Conservation (phyloP, 2,113 vertebrate genomes). For the Siniperca knerii region DNA sequence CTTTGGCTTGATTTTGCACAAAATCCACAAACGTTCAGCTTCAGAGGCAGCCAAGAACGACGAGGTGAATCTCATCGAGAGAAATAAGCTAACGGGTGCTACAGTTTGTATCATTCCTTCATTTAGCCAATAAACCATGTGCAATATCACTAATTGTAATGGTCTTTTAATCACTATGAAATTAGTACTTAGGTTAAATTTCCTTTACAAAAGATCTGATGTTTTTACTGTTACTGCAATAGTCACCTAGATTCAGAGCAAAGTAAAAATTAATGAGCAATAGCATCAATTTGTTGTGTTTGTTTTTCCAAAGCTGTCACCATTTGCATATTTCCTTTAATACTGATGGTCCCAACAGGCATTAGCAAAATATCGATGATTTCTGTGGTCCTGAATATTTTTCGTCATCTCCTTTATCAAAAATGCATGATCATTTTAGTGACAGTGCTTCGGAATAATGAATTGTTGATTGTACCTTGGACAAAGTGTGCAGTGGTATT, state of each 20-base stretch:
- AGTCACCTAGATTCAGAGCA: conserved; percentile 10
- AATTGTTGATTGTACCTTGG: conserved; percentile 44
- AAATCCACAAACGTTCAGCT: neutral
- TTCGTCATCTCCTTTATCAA: conserved; percentile 21
- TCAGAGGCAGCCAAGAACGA: conserved; percentile 7
- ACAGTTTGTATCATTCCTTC: neutral
- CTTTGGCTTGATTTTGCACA: neutral
- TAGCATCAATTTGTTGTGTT: conserved; percentile 12
- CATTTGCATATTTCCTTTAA: conserved; percentile 28
- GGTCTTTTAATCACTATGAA: neutral
- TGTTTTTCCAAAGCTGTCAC: conserved; percentile 10
- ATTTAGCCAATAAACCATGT: conserved; percentile 13
- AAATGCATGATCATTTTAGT: conserved; percentile 70
- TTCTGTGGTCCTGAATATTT: conserved; percentile 29
- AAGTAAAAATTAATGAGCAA: conserved; percentile 29
- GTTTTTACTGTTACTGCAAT: conserved; percentile 4
- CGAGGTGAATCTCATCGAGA: neutral
- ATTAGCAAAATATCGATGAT: neutral
- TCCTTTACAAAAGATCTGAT: accelerated
- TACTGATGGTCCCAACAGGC: neutral
- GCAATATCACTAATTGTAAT: conserved; percentile 22
- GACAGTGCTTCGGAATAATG: conserved; percentile 46
- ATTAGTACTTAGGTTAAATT: neutral
- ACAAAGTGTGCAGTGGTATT: conserved; percentile 44
- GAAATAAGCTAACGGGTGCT: neutral